Evolutionary conservation across 2,113 vertebrate genomes (phyloP).

Genomic region (Pterocles gutturalis): DNA sequence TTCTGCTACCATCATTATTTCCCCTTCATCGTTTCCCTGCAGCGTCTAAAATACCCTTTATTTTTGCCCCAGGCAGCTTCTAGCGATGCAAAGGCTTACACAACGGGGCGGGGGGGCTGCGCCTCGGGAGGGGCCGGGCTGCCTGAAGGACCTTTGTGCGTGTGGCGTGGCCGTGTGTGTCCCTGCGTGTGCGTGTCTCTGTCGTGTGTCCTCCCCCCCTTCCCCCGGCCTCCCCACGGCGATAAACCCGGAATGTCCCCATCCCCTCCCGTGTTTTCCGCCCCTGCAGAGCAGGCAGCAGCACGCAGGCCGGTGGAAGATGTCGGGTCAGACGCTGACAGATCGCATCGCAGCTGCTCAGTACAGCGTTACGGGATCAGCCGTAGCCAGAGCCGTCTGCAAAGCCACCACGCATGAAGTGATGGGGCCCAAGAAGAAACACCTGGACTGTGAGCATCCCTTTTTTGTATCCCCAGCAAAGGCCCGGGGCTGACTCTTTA

Average conservation of each 20-base stretch:
- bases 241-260: neutral
- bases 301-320: slow-evolving; percentile 81
- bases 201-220: neutral
- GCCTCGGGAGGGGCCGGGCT: neutral
- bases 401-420: slow-evolving; percentile 98
- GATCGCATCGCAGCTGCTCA: slow-evolving; percentile 98
- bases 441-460: slow-evolving; percentile 95
- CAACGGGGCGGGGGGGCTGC: neutral
- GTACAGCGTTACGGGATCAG: slow-evolving; percentile 96
- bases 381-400: slow-evolving; percentile 95
- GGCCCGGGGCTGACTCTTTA: neutral
- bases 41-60: neutral
- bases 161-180: neutral
- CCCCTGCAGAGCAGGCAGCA: slow-evolving; percentile 65
- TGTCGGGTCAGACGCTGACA: slow-evolving; percentile 98
- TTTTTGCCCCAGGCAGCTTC: neutral
- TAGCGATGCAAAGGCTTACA: slow-evolving; percentile 26
- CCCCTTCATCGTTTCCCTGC: neutral
- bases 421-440: slow-evolving; percentile 99
- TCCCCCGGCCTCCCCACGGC: neutral
- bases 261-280: neutral
- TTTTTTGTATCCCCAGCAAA: slow-evolving; percentile 14
- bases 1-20: neutral
- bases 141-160: neutral
- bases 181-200: neutral